Base-by-base conservation (phyloP, 2,888 invertebrate genomes). In the Tridacna crocea region DNA sequence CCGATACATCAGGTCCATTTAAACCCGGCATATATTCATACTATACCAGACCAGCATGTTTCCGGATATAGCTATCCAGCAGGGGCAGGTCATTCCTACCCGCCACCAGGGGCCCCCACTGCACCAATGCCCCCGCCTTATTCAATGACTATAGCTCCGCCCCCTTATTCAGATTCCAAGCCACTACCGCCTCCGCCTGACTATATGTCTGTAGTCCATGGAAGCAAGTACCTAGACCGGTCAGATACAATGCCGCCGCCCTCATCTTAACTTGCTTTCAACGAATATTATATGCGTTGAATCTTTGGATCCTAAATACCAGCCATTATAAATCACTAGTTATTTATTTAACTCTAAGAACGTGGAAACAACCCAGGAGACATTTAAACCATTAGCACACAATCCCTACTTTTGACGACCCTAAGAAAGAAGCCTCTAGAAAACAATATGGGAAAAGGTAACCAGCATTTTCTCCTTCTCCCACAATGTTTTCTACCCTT, bases 111-210 rank as follows among this genome's bases (percentile, higher is more conserved):
- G 6, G 77, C 82, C 15, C 82, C 79, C 24, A 81, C 81, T 11
- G 86, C 86, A 13, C 83, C 86, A 17, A 85, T 85, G 85, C 83
- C 82, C 0, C 86, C 86, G 13, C 86, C 86, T 10, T 86, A 86
- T 24, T 72, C 79, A 55, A 83, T 83, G 75, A 75, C 70, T 10
- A 77, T 75, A 12, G 79, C 82, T 17, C 86, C 86, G 36, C 86
- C 86, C n/a, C 80, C 86, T 15, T 86, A 86, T 24, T 48, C 66
- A 46, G 24, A 60, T 11, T 61, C 27, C 19, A 86, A 86, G 72
- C 61, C 68, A 3, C 47, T 65, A 10, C 79, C 77, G 22, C 81
- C 83, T 11, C 85, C 85, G n/a, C 86, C 86, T 8, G 79, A 75
- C 46, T 86, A 86, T 26, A 77, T 65, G 51, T 22, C 83, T 6